These are phyloP conservation scores for Apostichopus japonicus DNA, from an alignment of 35 echinoderm and acorn worm genomes.

Conservation along the genomic window DNA sequence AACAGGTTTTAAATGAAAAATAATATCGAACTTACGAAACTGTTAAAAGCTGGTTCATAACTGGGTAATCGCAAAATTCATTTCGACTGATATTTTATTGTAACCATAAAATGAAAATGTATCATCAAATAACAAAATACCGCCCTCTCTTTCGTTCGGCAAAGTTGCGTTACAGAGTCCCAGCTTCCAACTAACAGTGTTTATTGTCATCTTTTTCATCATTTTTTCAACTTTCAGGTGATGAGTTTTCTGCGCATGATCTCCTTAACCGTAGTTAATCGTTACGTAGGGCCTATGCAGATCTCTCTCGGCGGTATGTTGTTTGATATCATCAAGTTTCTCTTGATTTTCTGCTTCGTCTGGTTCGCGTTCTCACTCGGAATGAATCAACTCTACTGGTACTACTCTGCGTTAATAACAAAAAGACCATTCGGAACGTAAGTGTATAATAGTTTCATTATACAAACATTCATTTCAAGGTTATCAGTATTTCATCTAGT, in stretches of 20 bases:
- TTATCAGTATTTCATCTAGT: no score
- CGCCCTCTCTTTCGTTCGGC: no score
- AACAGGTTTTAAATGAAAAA: no score
- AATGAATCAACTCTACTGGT: conserved; percentile 99
- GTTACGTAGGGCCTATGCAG: conserved; percentile 97
- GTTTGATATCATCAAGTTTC: conserved; percentile 95
- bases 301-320: conserved; percentile 99
- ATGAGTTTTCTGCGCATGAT: conserved; percentile 96
- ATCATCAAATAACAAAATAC: neutral
- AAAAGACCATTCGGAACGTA: conserved; percentile 82
- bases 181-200: no score
- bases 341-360: conserved; percentile 96
- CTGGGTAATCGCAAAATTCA: no score
- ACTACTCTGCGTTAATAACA: conserved; percentile 78
- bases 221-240: conserved; percentile 34
- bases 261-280: conserved; percentile 89
- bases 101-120: neutral
- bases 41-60: no score
- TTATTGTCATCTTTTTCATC: no score
- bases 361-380: conserved; percentile 99
- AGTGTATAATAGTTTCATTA: conserved; percentile 41
- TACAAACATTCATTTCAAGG: neutral
- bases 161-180: no score
- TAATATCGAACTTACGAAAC: no score
- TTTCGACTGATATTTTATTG: neutral